These are phyloP conservation scores for Cryptotis parvus DNA, from an alignment of 2,113 vertebrate genomes.

Conservation along the genomic window DNA sequence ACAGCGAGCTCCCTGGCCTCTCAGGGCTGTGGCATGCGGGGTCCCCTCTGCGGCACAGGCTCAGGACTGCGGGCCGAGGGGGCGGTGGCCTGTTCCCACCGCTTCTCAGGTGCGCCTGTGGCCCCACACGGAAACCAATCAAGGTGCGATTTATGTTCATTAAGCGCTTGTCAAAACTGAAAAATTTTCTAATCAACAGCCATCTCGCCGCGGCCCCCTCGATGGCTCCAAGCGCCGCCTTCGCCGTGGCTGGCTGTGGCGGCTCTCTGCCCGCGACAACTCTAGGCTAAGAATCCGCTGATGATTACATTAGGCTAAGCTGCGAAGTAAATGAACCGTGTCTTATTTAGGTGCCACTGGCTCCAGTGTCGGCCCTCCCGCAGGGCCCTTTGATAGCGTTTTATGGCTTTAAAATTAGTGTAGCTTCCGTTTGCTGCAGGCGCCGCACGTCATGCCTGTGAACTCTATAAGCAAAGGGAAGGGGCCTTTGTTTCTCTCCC, in stretches of 20 bases:
- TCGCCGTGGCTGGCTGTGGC: slow-evolving; percentile 52
- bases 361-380: slow-evolving; percentile 89
- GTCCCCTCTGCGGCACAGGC: too few species aligned
- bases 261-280: slow-evolving; percentile 90
- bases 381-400: slow-evolving; percentile 90
- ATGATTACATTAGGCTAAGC: slow-evolving; percentile 95
- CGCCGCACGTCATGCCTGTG: slow-evolving; percentile 91
- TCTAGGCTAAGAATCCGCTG: slow-evolving; percentile 90
- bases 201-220: slow-evolving; percentile 86
- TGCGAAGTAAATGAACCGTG: slow-evolving; percentile 92
- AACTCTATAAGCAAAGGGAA: slow-evolving; percentile 93
- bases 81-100: background rate
- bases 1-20: too few species aligned
- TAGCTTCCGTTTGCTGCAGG: slow-evolving; percentile 91
- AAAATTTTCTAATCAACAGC: slow-evolving; percentile 93
- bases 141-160: slow-evolving; percentile 92
- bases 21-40: too few species aligned
- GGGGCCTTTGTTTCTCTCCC: slow-evolving; percentile 82
- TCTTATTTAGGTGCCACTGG: slow-evolving; percentile 93
- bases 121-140: slow-evolving; percentile 89
- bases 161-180: slow-evolving; percentile 93
- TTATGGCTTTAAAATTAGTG: slow-evolving; percentile 94
- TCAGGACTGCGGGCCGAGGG: too few species aligned
- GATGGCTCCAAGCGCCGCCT: slow-evolving; percentile 89
- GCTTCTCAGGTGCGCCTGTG: slow-evolving; percentile 88